phyloP scores from a whole-genome alignment of 2,113 vertebrate species.

The Heliornis fulica region DNA sequence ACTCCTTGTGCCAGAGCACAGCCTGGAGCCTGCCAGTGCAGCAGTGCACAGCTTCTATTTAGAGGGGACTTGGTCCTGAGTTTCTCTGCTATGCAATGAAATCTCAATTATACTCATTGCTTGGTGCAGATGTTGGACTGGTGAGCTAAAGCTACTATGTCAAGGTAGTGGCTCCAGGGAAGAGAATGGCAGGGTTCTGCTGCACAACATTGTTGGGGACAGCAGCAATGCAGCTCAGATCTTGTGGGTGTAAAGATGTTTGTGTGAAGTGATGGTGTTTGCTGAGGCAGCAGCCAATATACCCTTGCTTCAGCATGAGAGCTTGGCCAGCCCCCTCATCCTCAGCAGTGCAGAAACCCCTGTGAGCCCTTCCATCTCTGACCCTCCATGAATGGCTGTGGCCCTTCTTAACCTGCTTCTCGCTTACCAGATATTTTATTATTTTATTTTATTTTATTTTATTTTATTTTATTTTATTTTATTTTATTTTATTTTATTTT shows the following conservation, averaged over 20 bases:
- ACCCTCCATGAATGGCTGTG: background rate
- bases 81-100: background rate
- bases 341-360: background rate
- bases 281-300: background rate
- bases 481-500: background rate
- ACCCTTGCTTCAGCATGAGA: background rate
- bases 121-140: background rate
- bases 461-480: background rate
- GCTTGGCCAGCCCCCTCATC: background rate
- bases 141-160: background rate
- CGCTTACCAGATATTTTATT: background rate
- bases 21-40: background rate
- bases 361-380: background rate
- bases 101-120: background rate
- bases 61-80: background rate
- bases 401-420: background rate
- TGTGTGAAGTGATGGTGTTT: background rate
- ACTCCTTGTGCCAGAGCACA: background rate
- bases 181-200: background rate
- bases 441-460: background rate
- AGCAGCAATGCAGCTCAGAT: background rate
- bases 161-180: background rate
- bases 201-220: fast-evolving
- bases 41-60: background rate
- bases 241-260: background rate